These are phyloP conservation scores for Hylaea fasciaria DNA, from an alignment of 2,888 invertebrate genomes.

Conservation along the genomic window DNA sequence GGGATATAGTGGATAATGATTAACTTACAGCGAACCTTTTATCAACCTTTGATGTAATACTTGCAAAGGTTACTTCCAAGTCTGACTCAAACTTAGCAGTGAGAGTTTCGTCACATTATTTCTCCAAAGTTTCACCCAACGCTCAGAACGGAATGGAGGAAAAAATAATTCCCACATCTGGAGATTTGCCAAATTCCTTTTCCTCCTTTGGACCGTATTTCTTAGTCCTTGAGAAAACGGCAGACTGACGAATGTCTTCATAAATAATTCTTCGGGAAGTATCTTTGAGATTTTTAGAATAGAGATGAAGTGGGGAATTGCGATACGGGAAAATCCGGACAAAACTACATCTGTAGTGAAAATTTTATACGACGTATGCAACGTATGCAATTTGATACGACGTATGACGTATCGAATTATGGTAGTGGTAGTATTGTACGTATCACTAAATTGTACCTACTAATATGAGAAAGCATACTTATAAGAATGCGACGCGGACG, in stretches of 20 bases:
- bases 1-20: too few species aligned
- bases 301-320: conserved; percentile 1
- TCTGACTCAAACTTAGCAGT: conserved; percentile 26
- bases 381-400: too few species aligned
- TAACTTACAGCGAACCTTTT: too few species aligned
- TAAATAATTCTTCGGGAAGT: conserved; percentile 58
- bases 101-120: conserved; percentile 36
- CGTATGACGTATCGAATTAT: too few species aligned
- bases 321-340: background rate
- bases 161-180: conserved; percentile 54
- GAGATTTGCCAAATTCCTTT: conserved; percentile 56
- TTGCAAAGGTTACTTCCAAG: conserved; percentile 19
- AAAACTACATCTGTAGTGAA: background rate
- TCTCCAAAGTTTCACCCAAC: conserved; percentile 36
- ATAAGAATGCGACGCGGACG: too few species aligned
- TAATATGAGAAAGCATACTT: too few species aligned
- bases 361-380: too few species aligned
- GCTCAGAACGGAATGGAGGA: conserved; percentile 42
- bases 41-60: too few species aligned
- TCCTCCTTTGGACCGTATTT: conserved; percentile 41
- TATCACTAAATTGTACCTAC: too few species aligned
- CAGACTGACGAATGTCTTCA: conserved; percentile 55
- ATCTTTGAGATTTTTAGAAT: conserved; percentile 43
- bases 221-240: conserved; percentile 48
- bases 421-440: too few species aligned